Percentiles rank a stretch among this genome's conserved stretches.
Evolutionary conservation across 1,140 invertebrate genomes (phyloP).

Genomic region (Arion vulgaris): DNA sequence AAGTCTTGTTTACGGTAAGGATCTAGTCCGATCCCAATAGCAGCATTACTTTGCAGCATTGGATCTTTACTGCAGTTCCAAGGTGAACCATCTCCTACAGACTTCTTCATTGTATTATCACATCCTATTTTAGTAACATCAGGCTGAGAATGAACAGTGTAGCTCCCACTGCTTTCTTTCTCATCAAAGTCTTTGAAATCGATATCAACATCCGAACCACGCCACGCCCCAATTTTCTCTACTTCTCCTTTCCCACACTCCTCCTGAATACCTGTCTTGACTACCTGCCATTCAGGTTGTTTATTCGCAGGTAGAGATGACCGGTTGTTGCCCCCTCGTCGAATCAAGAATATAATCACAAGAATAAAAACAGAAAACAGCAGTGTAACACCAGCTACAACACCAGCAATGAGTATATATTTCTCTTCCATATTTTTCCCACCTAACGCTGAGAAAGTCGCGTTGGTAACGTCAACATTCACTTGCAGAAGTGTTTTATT

Average conservation of each 20-base stretch:
- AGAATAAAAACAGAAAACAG: slow-evolving; percentile 57
- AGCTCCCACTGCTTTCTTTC: background rate
- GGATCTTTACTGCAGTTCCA: slow-evolving; percentile 16
- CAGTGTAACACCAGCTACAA: slow-evolving; percentile 57
- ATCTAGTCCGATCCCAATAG: slow-evolving; percentile 35
- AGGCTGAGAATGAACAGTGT: slow-evolving; percentile 29
- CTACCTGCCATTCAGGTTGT: slow-evolving; percentile 39
- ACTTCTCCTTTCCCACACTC: slow-evolving; percentile 43
- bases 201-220: slow-evolving; percentile 35
- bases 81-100: background rate
- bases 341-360: slow-evolving; percentile 55
- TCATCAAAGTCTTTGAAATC: slow-evolving; percentile 27
- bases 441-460: slow-evolving; percentile 40
- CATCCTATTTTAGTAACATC: slow-evolving; percentile 20
- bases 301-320: slow-evolving; percentile 16
- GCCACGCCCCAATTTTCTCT: slow-evolving; percentile 41
- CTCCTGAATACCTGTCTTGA: slow-evolving; percentile 48
- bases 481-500: slow-evolving; percentile 48
- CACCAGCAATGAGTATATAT: slow-evolving; percentile 59
- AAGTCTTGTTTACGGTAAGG: slow-evolving; percentile 52
- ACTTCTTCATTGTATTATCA: slow-evolving; percentile 40
- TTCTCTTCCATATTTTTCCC: slow-evolving; percentile 40
- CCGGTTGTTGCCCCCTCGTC: slow-evolving; percentile 35
- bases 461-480: slow-evolving; percentile 55
- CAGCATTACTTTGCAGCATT: background rate